Base-by-base conservation (phyloP, 2,113 vertebrate species). In the Pheucticus melanocephalus region DNA sequence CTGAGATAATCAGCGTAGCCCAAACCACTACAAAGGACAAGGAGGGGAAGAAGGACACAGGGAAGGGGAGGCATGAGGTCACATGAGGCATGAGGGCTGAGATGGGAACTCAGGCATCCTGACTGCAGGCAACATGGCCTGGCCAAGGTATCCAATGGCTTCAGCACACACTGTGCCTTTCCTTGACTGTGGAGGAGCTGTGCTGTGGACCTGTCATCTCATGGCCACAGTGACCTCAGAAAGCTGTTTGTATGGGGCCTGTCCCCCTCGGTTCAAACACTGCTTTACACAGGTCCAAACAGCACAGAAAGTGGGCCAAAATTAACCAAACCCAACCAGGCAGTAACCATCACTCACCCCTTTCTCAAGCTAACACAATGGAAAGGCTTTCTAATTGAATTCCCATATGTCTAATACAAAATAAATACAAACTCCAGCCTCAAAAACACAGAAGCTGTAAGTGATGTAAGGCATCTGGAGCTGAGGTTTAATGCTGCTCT, bases 91-190 rank as follows among this genome's bases (percentile, higher is more conserved):
- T 9, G 39, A 5, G 40, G 31, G 30, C 19, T 13, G 57, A 1
- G 2, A 47, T 37, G 37, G 39, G 31, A 83, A 65, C 42, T 51
- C 40, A 23, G 40, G 30, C 37, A 82, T 39, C 75, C 37, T 37
- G 24, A 59, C 25, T 63, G 15, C 21, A 5, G 2, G 12, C 19
- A 50, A 59, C 1, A 5, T 0, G 1, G 33, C 27, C 27, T 39
- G 57, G 60, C 33, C 11, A 13, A 37, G 2, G 0, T 12, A 20
- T 53, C 21, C 40, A 42, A 7, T 1, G 2, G 35, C 35, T 85
- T 77, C 23, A 31, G 61, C 9, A 40, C 63, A 60, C 56, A 35
- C n/a, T 10, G 13, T 47, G 51, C 33, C 18, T 56, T 63, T 35
- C 19, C 22, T 47, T 2, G 0, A 57, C 45, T 9, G 40, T 33